Evolutionary conservation across 2,888 invertebrate species (phyloP).

Genomic region (Stenodema calcarata): DNA sequence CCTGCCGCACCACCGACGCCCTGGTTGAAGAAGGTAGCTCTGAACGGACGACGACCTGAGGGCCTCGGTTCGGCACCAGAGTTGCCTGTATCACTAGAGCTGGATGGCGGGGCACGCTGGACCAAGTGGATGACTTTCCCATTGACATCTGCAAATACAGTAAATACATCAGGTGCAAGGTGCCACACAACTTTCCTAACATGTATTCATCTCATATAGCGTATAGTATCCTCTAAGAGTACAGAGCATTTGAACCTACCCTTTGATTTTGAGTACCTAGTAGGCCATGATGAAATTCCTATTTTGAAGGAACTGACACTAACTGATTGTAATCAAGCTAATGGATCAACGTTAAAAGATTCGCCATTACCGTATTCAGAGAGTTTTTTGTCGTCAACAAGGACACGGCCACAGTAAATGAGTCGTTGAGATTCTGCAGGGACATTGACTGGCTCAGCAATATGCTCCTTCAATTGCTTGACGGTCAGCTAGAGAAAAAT

Average conservation of each 20-base stretch:
- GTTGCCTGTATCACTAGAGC: slow-evolving; percentile 57
- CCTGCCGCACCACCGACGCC: slow-evolving; percentile 60
- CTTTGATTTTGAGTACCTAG: too few relatives aligned
- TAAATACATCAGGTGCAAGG: too few relatives aligned
- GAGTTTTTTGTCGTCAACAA: slow-evolving; percentile 85
- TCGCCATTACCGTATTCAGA: slow-evolving; percentile 88
- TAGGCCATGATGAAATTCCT: too few relatives aligned
- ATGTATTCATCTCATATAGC: too few relatives aligned
- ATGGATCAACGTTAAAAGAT: too few relatives aligned
- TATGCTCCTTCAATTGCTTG: slow-evolving; percentile 79
- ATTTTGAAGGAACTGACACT: too few relatives aligned
- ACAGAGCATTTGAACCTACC: too few relatives aligned
- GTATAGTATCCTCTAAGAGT: too few relatives aligned
- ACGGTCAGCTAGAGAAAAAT: slow-evolving; percentile 75
- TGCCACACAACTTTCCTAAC: too few relatives aligned
- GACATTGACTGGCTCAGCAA: slow-evolving; percentile 79
- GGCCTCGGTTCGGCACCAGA: slow-evolving; percentile 45
- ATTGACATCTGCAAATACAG: slow-evolving; percentile 78
- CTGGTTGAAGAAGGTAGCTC: slow-evolving; percentile 50
- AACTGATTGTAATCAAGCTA: too few relatives aligned
- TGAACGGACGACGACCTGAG: slow-evolving; percentile 39
- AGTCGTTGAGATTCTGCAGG: slow-evolving; percentile 84
- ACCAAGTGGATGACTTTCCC: slow-evolving; percentile 94
- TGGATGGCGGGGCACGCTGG: slow-evolving; percentile 78
- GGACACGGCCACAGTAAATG: slow-evolving; percentile 92